Conservation (phyloP, 2,113 vertebrate species). For the Piprites chloris region DNA sequence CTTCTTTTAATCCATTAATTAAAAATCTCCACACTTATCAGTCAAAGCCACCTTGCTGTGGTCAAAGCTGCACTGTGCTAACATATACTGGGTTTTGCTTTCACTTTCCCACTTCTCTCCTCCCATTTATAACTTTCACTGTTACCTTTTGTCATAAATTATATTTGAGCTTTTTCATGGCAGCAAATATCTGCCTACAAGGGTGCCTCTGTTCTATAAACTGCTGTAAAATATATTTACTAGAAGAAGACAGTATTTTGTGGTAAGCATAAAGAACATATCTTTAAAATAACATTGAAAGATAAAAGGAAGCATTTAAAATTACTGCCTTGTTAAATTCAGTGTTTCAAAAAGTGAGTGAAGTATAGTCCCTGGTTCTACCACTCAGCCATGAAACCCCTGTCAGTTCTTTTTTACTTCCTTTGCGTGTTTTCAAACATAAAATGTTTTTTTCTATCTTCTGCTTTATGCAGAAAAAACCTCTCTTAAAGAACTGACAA, state of each 20-base stretch:
- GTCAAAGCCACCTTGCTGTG: not conserved
- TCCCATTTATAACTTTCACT: not conserved
- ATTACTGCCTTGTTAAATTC: not conserved
- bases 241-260: not conserved
- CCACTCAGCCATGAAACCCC: not conserved
- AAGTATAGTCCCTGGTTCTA: not conserved
- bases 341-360: not conserved
- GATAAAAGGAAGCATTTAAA: slow-evolving; percentile 4
- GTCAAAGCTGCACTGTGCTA: not conserved
- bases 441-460: not conserved
- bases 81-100: not conserved
- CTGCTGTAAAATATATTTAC: not conserved
- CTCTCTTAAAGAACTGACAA: not conserved
- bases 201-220: not conserved
- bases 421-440: not conserved
- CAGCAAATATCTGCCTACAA: not conserved
- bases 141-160: not conserved
- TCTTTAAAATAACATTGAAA: not conserved
- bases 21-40: not conserved
- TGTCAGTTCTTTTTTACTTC: not conserved
- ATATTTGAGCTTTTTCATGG: not conserved
- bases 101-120: not conserved
- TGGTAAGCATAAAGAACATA: not conserved
- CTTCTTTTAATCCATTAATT: not conserved
- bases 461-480: not conserved